These are phyloP conservation scores for Apis florea DNA, from an alignment of 1,140 invertebrate genomes.

Conservation along the genomic window DNA sequence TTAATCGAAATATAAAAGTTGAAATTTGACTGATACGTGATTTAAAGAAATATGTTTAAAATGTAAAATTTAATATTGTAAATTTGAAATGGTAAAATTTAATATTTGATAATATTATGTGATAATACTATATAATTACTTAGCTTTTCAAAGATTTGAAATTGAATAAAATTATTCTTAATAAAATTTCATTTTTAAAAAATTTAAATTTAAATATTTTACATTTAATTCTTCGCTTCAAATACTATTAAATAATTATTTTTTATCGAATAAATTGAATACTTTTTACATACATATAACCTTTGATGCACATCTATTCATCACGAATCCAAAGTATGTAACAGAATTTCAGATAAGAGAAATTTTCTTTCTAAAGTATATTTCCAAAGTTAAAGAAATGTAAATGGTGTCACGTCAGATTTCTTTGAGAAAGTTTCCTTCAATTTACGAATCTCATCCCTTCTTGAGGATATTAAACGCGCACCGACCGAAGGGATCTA, in stretches of 20 bases:
- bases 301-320: neutral
- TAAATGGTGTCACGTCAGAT: slow-evolving; percentile 66
- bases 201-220: no score
- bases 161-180: no score
- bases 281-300: neutral
- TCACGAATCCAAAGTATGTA: slow-evolving; percentile 50
- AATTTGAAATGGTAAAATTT: no score
- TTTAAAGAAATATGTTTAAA: no score
- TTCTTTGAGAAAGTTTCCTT: slow-evolving; percentile 35
- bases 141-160: no score
- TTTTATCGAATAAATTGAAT: neutral
- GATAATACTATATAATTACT: neutral
- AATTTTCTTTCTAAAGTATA: slow-evolving; percentile 67
- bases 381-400: slow-evolving; percentile 65
- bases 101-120: neutral
- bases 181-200: no score
- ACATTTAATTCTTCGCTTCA: no score
- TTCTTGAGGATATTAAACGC: slow-evolving; percentile 6
- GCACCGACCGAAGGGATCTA: slow-evolving; percentile 9
- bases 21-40: neutral
- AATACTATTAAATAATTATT: no score
- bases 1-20: neutral
- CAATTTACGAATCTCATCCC: neutral
- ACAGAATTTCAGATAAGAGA: slow-evolving; percentile 57
- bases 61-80: no score